A percentile compares a stretch with the other conserved stretches of the same genome.
Evolutionary conservation across 1,140 invertebrate species (phyloP).

Genomic region (Zophobas morio): DNA sequence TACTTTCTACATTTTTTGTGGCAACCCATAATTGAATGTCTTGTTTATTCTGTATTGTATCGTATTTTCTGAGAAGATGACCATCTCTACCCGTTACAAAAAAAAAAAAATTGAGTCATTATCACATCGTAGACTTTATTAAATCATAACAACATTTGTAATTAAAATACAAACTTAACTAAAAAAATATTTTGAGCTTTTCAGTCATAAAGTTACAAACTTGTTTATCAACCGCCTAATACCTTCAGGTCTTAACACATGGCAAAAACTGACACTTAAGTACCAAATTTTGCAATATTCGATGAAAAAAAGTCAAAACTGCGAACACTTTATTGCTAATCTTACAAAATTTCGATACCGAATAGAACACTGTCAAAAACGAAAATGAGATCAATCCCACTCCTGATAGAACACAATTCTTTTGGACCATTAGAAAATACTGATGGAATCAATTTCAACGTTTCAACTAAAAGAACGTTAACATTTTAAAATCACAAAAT

Average conservation of each 20-base stretch:
- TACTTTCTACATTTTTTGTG: no score
- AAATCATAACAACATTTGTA: conserved; percentile 15
- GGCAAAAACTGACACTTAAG: conserved; percentile 11
- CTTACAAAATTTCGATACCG: conserved; percentile 5
- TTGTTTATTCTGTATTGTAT: no score
- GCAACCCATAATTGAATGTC: no score
- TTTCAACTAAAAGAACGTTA: not conserved
- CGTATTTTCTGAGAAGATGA: no score
- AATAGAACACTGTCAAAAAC: not conserved
- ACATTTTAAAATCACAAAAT: conserved; percentile 15
- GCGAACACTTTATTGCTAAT: conserved; percentile 20
- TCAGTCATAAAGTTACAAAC: conserved; percentile 14
- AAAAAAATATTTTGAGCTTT: conserved; percentile 21
- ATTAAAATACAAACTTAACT: conserved; percentile 28
- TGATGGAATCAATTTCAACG: conserved; percentile 15
- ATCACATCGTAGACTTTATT: conserved; percentile 10
- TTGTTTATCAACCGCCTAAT: not conserved
- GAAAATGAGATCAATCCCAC: conserved; percentile 25
- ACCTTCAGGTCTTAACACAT: not conserved
- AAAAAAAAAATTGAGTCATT: not conserved
- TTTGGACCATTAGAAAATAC: conserved; percentile 32
- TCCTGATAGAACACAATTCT: conserved; percentile 4
- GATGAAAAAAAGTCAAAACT: not conserved
- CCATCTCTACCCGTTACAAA: not conserved
- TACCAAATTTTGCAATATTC: not conserved